A percentile compares a stretch with the other conserved stretches of the same genome.
These are phyloP conservation scores for Pseudomyrmex cubaensis DNA, from an alignment of 1,140 invertebrate genomes.

Conservation along the genomic window DNA sequence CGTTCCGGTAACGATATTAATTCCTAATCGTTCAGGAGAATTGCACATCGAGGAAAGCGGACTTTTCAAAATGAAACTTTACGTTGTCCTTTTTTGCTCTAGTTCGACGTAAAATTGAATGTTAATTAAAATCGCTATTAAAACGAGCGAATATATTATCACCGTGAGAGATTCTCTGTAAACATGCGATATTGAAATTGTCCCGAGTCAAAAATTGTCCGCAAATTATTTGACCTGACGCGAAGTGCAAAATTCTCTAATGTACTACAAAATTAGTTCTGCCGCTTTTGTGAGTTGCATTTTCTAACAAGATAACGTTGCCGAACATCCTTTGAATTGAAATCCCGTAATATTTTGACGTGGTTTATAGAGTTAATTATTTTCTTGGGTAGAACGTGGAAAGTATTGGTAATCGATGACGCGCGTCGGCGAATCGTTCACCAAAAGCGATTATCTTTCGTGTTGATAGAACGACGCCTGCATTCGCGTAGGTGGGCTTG, in stretches of 20 bases:
- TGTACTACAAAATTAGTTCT: slow-evolving; percentile 19
- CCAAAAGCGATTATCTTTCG: slow-evolving; percentile 59
- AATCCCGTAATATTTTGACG: slow-evolving; percentile 41
- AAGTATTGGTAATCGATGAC: slow-evolving; percentile 52
- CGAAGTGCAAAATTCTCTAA: neutral
- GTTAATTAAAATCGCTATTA: neutral
- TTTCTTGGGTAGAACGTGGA: slow-evolving; percentile 30
- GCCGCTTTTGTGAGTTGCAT: neutral
- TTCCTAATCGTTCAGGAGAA: neutral
- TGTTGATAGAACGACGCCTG: slow-evolving; percentile 51
- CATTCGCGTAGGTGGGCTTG: slow-evolving; percentile 47
- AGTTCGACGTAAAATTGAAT: neutral
- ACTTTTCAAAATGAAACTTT: too few relatives aligned
- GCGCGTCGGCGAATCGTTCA: slow-evolving; percentile 33
- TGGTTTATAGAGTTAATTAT: slow-evolving; percentile 55
- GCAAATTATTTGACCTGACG: neutral
- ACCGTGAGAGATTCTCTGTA: neutral
- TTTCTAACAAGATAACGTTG: slow-evolving; percentile 7
- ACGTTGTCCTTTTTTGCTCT: neutral
- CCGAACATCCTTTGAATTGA: slow-evolving; percentile 8
- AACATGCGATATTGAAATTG: neutral
- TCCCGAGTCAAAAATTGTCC: neutral
- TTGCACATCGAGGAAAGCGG: neutral
- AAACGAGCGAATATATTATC: neutral
- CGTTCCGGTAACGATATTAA: neutral